Evolutionary conservation across 2,888 invertebrate genomes (phyloP).

Genomic region (Hedychridium roseum): DNA sequence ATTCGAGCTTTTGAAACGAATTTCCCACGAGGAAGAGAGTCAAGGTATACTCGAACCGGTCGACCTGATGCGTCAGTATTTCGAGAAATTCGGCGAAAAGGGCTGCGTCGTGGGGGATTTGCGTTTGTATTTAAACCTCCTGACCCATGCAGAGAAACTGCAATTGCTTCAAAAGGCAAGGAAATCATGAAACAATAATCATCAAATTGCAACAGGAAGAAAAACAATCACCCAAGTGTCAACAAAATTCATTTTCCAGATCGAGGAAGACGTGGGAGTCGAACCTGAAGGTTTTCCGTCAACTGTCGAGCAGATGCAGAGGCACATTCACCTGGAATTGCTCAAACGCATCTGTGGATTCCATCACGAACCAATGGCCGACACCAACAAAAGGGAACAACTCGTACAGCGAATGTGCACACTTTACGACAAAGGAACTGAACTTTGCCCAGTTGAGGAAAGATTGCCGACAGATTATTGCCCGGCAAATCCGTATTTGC

Average conservation of each 20-base stretch:
- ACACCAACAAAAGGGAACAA: slow-evolving; percentile 44
- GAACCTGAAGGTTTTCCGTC: slow-evolving; percentile 54
- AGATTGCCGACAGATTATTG: slow-evolving; percentile 76
- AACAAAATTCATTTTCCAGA: slow-evolving; percentile 32
- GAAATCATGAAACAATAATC: neutral
- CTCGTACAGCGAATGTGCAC: slow-evolving; percentile 50
- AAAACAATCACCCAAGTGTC: neutral
- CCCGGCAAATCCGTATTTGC: slow-evolving; percentile 80
- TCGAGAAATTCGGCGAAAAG: slow-evolving; percentile 83
- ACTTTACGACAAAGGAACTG: slow-evolving; percentile 54
- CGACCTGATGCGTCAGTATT: slow-evolving; percentile 80
- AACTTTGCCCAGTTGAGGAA: slow-evolving; percentile 62
- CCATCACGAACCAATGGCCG: slow-evolving; percentile 64
- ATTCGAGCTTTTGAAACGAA: slow-evolving; percentile 76
- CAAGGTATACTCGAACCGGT: slow-evolving; percentile 63
- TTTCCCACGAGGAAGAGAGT: slow-evolving; percentile 59
- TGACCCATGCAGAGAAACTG: slow-evolving; percentile 72
- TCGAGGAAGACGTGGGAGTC: slow-evolving; percentile 56
- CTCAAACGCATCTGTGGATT: slow-evolving; percentile 77
- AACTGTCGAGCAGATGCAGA: slow-evolving; percentile 76
- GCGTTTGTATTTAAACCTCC: slow-evolving; percentile 75
- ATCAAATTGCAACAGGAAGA: neutral
- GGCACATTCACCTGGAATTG: slow-evolving; percentile 81
- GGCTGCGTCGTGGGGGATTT: slow-evolving; percentile 88
- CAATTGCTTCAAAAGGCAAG: slow-evolving; percentile 63